Conservation (phyloP, 2,888 invertebrate species). For the Drosophila bunnanda region DNA sequence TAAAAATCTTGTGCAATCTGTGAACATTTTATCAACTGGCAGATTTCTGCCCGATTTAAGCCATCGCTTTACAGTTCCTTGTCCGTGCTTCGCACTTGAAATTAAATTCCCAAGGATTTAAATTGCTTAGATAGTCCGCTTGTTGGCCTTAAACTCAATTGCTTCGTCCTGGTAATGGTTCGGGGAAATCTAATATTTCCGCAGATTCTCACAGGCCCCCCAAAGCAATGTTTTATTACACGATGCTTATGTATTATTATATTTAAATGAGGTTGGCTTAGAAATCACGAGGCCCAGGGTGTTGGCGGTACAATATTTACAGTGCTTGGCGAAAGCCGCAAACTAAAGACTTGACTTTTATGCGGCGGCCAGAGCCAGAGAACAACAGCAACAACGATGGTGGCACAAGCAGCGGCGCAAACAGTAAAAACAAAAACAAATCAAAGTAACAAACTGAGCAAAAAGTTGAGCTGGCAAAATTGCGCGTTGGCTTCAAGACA, state of each 20-base stretch:
- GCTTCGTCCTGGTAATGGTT: slow-evolving; percentile 26
- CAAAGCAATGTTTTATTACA: slow-evolving; percentile 55
- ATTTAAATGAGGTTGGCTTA: slow-evolving; percentile 73
- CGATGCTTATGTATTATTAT: slow-evolving; percentile 69
- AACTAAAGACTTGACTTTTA: slow-evolving; percentile 78
- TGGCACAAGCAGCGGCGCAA: slow-evolving; percentile 16
- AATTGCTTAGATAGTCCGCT: slow-evolving; percentile 29
- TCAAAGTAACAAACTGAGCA: slow-evolving; percentile 79
- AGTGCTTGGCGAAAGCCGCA: slow-evolving; percentile 66
- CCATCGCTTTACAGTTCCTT: not conserved
- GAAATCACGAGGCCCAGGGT: slow-evolving; percentile 66
- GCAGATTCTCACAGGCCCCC: slow-evolving; percentile 28
- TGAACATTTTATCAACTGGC: not conserved
- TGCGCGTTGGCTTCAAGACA: slow-evolving; percentile 58
- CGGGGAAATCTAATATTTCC: slow-evolving; percentile 43
- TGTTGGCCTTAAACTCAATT: slow-evolving; percentile 24
- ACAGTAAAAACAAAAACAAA: slow-evolving; percentile 71
- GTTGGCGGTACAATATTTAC: slow-evolving; percentile 63
- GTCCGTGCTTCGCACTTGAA: not conserved
- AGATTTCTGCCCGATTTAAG: not conserved
- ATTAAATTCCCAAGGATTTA: not conserved
- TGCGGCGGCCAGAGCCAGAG: slow-evolving; percentile 49
- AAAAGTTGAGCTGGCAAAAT: slow-evolving; percentile 79
- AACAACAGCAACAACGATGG: slow-evolving; percentile 6
- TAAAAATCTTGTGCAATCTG: too few relatives aligned